A percentile compares a stretch with the other conserved stretches of the same genome.
Conservation (phyloP, 2,113 vertebrate genomes). For the Vicugna pacos region DNA sequence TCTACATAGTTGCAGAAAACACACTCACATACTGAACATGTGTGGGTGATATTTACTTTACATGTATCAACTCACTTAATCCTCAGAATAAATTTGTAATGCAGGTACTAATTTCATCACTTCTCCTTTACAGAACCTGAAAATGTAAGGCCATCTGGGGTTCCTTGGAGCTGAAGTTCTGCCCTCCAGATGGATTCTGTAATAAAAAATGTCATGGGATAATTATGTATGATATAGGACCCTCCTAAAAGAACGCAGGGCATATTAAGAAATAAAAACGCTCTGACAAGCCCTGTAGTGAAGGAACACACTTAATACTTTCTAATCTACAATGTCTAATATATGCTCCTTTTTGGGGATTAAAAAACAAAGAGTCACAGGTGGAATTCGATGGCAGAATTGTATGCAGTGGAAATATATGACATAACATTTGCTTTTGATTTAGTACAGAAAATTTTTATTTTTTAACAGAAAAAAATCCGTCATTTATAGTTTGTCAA, state of each 20-base stretch:
- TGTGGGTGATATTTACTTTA: neutral
- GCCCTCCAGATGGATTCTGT: neutral
- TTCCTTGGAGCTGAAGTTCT: neutral
- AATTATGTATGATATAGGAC: neutral
- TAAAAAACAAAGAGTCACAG: too few species aligned
- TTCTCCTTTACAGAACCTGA: neutral
- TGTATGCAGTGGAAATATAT: too few species aligned
- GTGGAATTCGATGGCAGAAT: too few species aligned
- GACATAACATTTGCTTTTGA: too few species aligned
- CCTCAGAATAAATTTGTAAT: neutral
- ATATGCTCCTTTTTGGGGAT: neutral
- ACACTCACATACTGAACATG: neutral
- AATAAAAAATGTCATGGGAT: neutral
- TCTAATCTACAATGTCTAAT: neutral
- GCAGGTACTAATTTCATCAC: neutral
- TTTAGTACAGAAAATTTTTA: too few species aligned
- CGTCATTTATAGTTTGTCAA: too few species aligned
- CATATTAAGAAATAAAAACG: neutral
- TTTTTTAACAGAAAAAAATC: too few species aligned
- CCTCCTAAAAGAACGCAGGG: neutral
- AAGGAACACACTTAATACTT: neutral
- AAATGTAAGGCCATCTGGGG: neutral
- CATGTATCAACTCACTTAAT: neutral
- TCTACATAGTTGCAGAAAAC: neutral
- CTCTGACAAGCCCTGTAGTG: neutral